Conservation (phyloP, 1,140 invertebrate genomes). For the Polypedilum vanderplanki region DNA sequence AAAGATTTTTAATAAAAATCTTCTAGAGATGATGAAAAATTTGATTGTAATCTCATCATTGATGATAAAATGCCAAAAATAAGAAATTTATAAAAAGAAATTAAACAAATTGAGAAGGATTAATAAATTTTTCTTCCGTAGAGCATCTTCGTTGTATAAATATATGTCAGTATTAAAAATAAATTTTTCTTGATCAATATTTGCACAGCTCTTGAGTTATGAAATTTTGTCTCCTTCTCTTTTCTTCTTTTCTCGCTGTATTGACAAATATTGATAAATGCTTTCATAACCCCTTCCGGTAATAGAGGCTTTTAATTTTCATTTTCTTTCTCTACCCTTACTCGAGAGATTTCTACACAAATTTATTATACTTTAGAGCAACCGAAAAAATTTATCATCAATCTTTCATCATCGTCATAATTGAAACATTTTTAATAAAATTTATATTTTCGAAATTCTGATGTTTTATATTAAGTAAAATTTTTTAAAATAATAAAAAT, state of each 20-base stretch:
- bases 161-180: background rate
- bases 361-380: too few species aligned
- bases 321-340: background rate
- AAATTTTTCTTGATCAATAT: conserved; percentile 1
- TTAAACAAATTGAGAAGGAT: background rate
- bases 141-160: background rate
- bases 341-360: too few species aligned
- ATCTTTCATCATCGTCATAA: too few species aligned
- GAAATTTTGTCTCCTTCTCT: background rate
- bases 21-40: background rate
- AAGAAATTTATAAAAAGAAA: too few species aligned
- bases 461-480: too few species aligned
- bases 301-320: background rate
- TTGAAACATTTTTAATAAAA: too few species aligned
- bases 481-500: too few species aligned
- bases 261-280: conserved; percentile 30
- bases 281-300: conserved; percentile 21
- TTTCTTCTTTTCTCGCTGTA: background rate
- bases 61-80: background rate
- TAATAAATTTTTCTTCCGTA: background rate
- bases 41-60: conserved; percentile 15
- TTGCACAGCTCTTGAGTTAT: background rate
- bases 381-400: too few species aligned
- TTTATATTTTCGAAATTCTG: too few species aligned
- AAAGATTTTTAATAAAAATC: conserved; percentile 3